Percentiles rank a stretch among this genome's conserved stretches.
These are phyloP conservation scores for Perizoma flavofasciatum DNA, from an alignment of 2,888 invertebrate genomes.

Conservation along the genomic window DNA sequence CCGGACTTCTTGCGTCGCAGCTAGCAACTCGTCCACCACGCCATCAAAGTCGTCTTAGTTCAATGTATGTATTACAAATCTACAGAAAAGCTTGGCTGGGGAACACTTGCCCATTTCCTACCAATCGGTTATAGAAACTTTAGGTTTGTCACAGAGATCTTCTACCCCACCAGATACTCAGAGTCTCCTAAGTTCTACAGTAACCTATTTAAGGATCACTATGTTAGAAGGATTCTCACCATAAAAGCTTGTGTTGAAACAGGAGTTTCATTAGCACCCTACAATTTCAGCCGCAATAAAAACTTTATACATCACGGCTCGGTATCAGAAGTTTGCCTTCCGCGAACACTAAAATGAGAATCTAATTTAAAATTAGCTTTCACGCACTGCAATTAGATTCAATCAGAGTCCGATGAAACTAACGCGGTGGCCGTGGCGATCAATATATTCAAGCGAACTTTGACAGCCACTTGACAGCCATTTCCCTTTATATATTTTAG, in stretches of 20 bases:
- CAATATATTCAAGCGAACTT: no score
- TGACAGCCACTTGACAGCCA: no score
- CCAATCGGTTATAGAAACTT: no score
- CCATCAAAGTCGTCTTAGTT: no score
- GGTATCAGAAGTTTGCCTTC: conserved; percentile 6
- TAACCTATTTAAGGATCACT: not conserved
- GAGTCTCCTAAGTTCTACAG: not conserved
- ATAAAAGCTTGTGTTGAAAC: conserved; percentile 11
- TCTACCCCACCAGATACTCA: not conserved
- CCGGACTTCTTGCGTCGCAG: no score
- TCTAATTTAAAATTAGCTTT: not conserved
- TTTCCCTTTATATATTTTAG: no score
- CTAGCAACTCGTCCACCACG: no score
- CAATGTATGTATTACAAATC: no score
- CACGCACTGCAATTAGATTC: not conserved
- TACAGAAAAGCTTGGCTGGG: no score
- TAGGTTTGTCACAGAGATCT: no score
- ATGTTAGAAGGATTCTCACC: not conserved
- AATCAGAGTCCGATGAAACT: not conserved
- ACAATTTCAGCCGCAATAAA: conserved; percentile 17
- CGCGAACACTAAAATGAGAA: conserved; percentile 1
- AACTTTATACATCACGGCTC: conserved; percentile 21
- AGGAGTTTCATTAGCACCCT: conserved; percentile 13
- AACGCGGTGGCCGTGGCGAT: no score
- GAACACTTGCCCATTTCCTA: no score